phyloP scores from a whole-genome alignment of 2,797 vertebrate species.

The Vultur gryphus region DNA sequence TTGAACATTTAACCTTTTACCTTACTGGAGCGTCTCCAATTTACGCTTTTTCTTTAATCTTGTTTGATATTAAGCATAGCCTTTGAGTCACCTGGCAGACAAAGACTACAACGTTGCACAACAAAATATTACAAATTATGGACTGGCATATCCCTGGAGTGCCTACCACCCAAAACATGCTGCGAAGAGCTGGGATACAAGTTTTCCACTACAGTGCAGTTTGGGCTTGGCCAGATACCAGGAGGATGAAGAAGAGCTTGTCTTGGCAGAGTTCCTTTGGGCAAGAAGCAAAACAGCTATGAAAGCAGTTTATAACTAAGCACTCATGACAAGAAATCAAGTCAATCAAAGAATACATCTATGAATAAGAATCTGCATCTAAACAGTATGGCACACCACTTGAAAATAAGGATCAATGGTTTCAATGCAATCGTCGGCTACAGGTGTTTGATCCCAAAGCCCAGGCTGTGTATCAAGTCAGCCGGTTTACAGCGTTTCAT shows the following conservation, averaged over 20 bases:
- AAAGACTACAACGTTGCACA: not conserved
- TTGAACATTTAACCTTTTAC: not conserved
- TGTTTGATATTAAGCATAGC: not conserved
- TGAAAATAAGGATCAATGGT: not conserved
- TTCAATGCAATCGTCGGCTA: fast-evolving
- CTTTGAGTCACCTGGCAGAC: not conserved
- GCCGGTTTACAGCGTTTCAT: not conserved
- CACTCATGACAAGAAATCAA: not conserved
- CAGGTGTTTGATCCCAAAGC: not conserved
- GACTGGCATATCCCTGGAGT: not conserved
- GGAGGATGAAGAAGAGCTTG: slow-evolving; percentile 58
- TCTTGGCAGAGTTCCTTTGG: slow-evolving; percentile 43
- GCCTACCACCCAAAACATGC: not conserved
- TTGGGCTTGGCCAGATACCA: slow-evolving; percentile 42
- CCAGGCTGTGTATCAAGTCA: not conserved
- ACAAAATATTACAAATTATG: not conserved
- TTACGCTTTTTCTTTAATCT: not conserved
- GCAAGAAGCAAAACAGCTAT: slow-evolving; percentile 24
- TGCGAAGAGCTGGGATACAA: not conserved
- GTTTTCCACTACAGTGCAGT: slow-evolving; percentile 49
- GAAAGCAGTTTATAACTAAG: slow-evolving; percentile 4
- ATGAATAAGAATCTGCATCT: not conserved
- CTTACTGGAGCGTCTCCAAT: not conserved
- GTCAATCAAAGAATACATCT: not conserved
- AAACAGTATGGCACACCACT: fast-evolving